A percentile compares a stretch with the other conserved stretches of the same genome.
Evolutionary conservation across 2,797 vertebrate genomes (phyloP).

Genomic region (Melanotaenia parkinsoni): DNA sequence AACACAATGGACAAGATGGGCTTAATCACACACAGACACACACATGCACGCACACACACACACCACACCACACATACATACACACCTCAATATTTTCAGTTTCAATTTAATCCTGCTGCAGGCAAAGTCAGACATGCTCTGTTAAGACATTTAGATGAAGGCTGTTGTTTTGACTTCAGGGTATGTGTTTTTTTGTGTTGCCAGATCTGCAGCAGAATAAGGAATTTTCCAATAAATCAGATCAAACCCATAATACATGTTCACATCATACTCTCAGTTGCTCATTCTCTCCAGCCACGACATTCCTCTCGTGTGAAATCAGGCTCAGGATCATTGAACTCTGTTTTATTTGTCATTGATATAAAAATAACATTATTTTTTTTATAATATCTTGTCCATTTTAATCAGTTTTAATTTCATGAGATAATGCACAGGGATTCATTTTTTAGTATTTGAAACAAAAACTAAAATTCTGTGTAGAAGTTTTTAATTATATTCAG

Average conservation of each 20-base stretch:
- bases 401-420: constrained; percentile 40
- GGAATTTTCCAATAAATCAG: constrained; percentile 61
- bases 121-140: constrained; percentile 51
- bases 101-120: constrained; percentile 53
- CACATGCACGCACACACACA: constrained; percentile 1
- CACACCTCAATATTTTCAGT: constrained; percentile 27
- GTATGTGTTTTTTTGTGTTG: constrained; percentile 30
- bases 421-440: constrained; percentile 38
- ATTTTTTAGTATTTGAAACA: constrained; percentile 18
- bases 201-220: constrained; percentile 29
- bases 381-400: constrained; percentile 16
- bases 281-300: constrained; percentile 29
- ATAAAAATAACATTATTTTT: constrained; percentile 22
- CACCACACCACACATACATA: constrained; percentile 8
- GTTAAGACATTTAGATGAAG: constrained; percentile 55
- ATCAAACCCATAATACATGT: constrained; percentile 51
- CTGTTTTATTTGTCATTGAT: constrained; percentile 33
- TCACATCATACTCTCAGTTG: constrained; percentile 42
- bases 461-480: constrained; percentile 16
- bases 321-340: constrained; percentile 25
- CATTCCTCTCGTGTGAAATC: constrained; percentile 50
- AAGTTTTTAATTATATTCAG: constrained; percentile 27
- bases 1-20: constrained; percentile 27
- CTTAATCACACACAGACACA: constrained; percentile 31
- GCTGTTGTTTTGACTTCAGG: constrained; percentile 38